Conservation (phyloP, 2,888 invertebrate genomes). For the Platerodrilus igneus region DNA sequence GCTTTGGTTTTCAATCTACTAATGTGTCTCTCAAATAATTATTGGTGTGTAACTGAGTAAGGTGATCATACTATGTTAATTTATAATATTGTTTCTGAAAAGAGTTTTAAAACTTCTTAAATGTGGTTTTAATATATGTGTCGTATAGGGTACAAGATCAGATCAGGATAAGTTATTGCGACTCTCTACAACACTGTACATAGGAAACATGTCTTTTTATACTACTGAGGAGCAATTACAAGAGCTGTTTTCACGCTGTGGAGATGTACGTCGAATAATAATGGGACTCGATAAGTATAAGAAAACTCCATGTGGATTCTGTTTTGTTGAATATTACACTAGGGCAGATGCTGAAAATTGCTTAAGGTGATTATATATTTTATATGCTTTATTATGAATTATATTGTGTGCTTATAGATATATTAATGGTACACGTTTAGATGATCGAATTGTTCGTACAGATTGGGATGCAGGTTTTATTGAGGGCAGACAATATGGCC, state of each 20-base stretch:
- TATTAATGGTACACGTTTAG: constrained; percentile 92
- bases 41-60: too few species aligned
- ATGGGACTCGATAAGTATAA: constrained; percentile 98
- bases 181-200: constrained; percentile 80
- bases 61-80: too few species aligned
- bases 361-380: constrained; percentile 57
- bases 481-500: constrained; percentile 96
- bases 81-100: too few species aligned
- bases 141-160: constrained; percentile 82
- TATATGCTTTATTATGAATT: neutral
- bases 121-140: too few species aligned
- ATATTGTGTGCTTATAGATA: constrained; percentile 55
- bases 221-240: constrained; percentile 99
- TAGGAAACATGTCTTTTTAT: constrained; percentile 97
- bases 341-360: constrained; percentile 72
- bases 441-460: constrained; percentile 93
- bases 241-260: constrained; percentile 92
- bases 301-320: constrained; percentile 99
- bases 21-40: too few species aligned
- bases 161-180: constrained; percentile 80
- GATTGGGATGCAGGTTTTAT: constrained; percentile 99
- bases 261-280: constrained; percentile 88
- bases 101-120: too few species aligned
- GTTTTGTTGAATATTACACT: constrained; percentile 92
- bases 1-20: too few species aligned